phyloP scores from a whole-genome alignment of 1,140 invertebrate species.

The Lasioglossum albipes region DNA sequence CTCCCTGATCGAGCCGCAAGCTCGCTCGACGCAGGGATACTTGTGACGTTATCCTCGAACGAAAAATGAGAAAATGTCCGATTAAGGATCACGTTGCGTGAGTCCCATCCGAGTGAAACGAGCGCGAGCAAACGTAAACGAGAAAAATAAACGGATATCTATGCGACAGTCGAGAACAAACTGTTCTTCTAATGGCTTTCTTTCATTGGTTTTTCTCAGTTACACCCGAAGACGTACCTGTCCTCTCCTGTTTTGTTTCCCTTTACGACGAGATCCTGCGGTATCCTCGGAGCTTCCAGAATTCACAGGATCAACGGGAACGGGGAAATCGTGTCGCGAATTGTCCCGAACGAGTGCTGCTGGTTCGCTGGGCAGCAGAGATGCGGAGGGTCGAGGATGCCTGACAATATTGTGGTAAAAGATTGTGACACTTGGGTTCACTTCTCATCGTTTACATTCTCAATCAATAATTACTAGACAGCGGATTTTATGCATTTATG shows the following conservation, averaged over 20 bases:
- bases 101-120: conserved; percentile 41
- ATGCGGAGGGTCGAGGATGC: conserved; percentile 34
- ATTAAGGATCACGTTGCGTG: conserved; percentile 26
- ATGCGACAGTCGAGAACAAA: conserved; percentile 44
- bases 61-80: not conserved
- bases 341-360: conserved; percentile 63
- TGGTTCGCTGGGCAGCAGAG: conserved; percentile 55
- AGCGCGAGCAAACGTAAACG: conserved; percentile 46
- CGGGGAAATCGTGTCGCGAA: conserved; percentile 51
- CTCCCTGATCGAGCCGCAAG: too few species aligned
- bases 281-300: conserved; percentile 23
- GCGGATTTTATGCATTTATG: too few species aligned
- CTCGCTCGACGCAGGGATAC: too few species aligned
- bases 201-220: conserved; percentile 51
- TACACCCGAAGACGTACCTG: conserved; percentile 67
- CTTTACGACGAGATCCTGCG: conserved; percentile 50
- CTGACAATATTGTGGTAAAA: conserved; percentile 41
- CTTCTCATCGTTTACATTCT: too few species aligned
- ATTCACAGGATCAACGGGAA: conserved; percentile 49
- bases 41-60: too few species aligned
- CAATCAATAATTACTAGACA: not conserved
- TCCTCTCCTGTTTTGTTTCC: conserved; percentile 66
- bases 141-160: conserved; percentile 54
- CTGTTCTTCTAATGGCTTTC: not conserved
- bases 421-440: too few species aligned